phyloP scores from a whole-genome alignment of 2,888 invertebrate species.

The Cynaeus angustus region DNA sequence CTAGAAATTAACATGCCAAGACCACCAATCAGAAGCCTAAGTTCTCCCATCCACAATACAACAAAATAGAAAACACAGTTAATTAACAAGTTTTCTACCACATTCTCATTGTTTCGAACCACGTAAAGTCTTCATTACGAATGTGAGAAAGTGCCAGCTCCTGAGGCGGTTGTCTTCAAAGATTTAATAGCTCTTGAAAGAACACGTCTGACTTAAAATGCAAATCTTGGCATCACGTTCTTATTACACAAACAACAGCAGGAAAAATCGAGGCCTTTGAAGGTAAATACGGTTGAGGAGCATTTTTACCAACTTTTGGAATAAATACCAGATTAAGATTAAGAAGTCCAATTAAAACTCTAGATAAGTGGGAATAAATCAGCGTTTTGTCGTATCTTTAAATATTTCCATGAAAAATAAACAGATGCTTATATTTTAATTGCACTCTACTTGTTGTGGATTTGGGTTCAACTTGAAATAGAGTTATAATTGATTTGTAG shows the following conservation, averaged over 20 bases:
- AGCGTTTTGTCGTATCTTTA: too few species aligned
- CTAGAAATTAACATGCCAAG: too few species aligned
- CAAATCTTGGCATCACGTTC: slow-evolving; percentile 16
- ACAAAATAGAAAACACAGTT: neutral
- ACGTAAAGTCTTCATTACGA: slow-evolving; percentile 4
- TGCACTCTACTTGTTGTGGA: too few species aligned
- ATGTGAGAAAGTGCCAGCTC: slow-evolving; percentile 19
- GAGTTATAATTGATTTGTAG: too few species aligned
- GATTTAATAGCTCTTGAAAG: slow-evolving; percentile 24
- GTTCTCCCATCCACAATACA: neutral
- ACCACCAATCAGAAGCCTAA: neutral
- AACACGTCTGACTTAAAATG: slow-evolving; percentile 18
- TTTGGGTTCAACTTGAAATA: too few species aligned
- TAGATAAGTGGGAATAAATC: too few species aligned
- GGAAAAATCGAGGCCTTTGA: neutral
- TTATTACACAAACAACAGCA: neutral
- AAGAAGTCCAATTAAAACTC: too few species aligned
- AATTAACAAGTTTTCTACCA: neutral
- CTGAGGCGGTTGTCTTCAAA: slow-evolving; percentile 20
- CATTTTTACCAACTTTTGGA: neutral
- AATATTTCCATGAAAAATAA: too few species aligned
- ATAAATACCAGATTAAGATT: neutral
- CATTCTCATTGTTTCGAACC: neutral
- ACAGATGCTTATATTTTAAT: too few species aligned
- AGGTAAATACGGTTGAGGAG: neutral